Evolutionary conservation across 2,888 invertebrate species (phyloP), one percentile per base, ranked within the genome.

Genomic region (Euphydryas editha): DNA sequence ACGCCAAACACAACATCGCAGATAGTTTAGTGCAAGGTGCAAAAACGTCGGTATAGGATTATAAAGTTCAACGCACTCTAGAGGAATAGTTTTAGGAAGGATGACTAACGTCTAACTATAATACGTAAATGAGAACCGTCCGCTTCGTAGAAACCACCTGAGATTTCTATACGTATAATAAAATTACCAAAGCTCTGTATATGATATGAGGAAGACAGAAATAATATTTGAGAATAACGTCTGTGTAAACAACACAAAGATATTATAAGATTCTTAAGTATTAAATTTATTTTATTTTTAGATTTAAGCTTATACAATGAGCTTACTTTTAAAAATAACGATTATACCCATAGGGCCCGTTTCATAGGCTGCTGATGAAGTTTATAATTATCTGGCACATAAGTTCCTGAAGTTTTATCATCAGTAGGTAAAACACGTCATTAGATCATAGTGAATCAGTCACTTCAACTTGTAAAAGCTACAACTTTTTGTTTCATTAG

Each of bases 91-190:
- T 81, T 82, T 83, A 75, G 79, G 77, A 75, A 72, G 76, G 75
- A 76, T 86, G 86, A 86, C 84, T 85, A 87, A 87, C 82, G 75
- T 74, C 67, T 72, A 73, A 74, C 72, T 76, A 55, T 65, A 37
- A n/a, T 47, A 56, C 17, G 42, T 58, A 36, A 63, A 47, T 60
- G 55, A 54, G 62, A 24, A 63, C 37, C 11, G 20, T 51, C 24
- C 13, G 30, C 59, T 59, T 49, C 65, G 55, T 24, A 47, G 54
- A 60, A 67, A 46, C 37, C 63, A 63, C 59, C 60, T 69, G 47
- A 42, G 17, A 46, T 30, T 60, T 59, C 46, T 18, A 15, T 44
- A 65, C 17, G 18, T 15, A 20, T 36, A 37, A 24, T 64, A 20
- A 17, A n/a, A 17, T 17, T 36, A 24, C 24, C 13, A 15, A 17